Percentiles rank a stretch among this genome's conserved stretches.
These are phyloP conservation scores for Tortrix viridana DNA, from an alignment of 2,888 invertebrate species.

Conservation along the genomic window DNA sequence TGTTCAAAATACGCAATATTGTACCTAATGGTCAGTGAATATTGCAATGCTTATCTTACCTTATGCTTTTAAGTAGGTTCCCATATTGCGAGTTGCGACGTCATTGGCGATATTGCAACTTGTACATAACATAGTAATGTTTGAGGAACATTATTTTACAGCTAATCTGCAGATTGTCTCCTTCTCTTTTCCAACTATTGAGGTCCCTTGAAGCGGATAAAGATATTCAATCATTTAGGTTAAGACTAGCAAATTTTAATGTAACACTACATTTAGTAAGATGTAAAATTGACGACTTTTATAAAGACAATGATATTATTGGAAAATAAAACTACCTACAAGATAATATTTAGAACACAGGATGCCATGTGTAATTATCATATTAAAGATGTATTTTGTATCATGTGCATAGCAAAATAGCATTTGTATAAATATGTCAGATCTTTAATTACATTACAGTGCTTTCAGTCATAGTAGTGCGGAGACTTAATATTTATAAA, in stretches of 20 bases:
- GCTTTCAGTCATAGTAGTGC: conserved; percentile 8
- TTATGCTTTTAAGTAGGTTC: too few species aligned
- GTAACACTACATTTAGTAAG: conserved; percentile 84
- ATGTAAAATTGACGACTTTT: conserved; percentile 84
- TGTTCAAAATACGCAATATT: too few species aligned
- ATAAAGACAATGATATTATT: conserved; percentile 82
- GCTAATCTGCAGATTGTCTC: conserved; percentile 87
- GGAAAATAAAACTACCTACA: conserved; percentile 5
- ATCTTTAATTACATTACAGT: neutral
- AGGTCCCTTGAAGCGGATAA: conserved; percentile 73
- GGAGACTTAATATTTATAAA: conserved; percentile 9
- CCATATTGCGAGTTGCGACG: too few species aligned
- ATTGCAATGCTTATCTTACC: too few species aligned
- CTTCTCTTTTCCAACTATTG: conserved; percentile 83
- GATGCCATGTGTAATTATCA: conserved; percentile 11
- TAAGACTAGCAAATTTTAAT: conserved; percentile 70
- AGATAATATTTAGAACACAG: conserved; percentile 14
- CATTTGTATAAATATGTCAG: conserved; percentile 20
- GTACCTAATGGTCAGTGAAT: too few species aligned
- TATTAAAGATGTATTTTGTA: neutral
- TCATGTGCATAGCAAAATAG: neutral
- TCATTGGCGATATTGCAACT: too few species aligned
- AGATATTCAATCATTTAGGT: conserved; percentile 66
- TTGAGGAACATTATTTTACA: conserved; percentile 59
- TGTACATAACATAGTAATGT: too few species aligned